Base-by-base conservation (phyloP, 2,797 vertebrate species). In the Adelosebastes latens region DNA sequence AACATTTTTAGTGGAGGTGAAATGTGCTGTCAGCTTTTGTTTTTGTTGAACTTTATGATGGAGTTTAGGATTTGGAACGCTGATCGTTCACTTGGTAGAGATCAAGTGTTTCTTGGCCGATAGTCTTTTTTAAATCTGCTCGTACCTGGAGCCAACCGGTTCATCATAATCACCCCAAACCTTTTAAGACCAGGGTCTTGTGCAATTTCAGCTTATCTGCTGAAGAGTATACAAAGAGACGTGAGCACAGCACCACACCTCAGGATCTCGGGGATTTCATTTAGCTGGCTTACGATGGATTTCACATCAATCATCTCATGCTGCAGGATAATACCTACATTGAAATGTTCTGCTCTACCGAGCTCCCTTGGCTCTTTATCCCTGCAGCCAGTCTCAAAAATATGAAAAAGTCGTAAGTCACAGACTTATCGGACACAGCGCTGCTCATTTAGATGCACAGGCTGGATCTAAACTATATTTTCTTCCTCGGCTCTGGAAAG, bases 301-400 rank as follows among this genome's bases (percentile, higher is more conserved):
- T 92, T 85, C 78, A 71, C 32, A 72, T 87, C 79, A 90, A 91
- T 91, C 83, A 80, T 89, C 84, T 79, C 75, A 68, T 79, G 82
- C 69, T 70, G 75, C 59, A 55, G 86, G 84, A 86, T 89, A 88
- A 92, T 92, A 85, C 81, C 78, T 63, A 25, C 72, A 34, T 39
- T 74, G 61, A 90, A 70, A 86, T 84, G 60, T 88, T 88, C 79
- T 80, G 77, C 85, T 88, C 69, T 12, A 59, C 68, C 10, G 34
- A 84, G 62, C 77, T 80, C 72, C 64, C 62, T 75, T 20, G 14
- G 69, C 74, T 84, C 70, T 72, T 79, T 82, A 68, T 82, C 84
- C 66, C 29, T 31, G 46, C 34, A 65, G 84, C 71, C 31, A n/a
- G 24, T 75, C 31, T 75, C 36, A 56, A 36, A 55, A 80, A 72